Conservation (phyloP, 1,140 invertebrate species). For the Nautilus pompilius region DNA sequence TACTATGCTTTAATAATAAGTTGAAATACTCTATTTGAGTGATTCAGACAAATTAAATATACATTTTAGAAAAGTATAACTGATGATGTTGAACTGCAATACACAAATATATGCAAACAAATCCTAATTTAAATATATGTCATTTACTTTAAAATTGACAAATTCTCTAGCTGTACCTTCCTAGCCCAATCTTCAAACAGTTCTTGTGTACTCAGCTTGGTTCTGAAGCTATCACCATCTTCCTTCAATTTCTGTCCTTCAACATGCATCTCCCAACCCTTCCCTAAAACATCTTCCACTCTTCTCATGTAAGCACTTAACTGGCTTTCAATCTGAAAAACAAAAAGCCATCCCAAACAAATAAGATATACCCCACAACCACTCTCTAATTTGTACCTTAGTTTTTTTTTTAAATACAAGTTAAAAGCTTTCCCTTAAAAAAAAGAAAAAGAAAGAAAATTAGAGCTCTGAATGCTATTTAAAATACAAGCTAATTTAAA, state of each 20-base stretch:
- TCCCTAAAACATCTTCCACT: constrained; percentile 96
- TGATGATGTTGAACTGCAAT: background rate
- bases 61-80: background rate
- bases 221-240: constrained; percentile 94
- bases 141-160: background rate
- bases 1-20: too few species aligned
- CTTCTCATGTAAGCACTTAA: constrained; percentile 93
- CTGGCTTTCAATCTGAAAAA: constrained; percentile 82
- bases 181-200: constrained; percentile 96
- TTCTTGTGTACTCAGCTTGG: constrained; percentile 92
- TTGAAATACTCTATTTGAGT: too few species aligned
- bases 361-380: too few species aligned
- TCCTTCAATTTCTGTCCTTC: constrained; percentile 98
- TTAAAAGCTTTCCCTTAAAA: too few species aligned
- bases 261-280: constrained; percentile 98
- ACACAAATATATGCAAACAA: background rate
- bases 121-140: background rate
- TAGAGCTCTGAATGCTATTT: too few species aligned
- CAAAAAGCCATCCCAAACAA: background rate
- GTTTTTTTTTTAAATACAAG: too few species aligned
- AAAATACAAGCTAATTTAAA: too few species aligned
- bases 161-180: constrained; percentile 30
- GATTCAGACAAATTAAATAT: background rate
- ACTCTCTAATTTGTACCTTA: too few species aligned
- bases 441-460: too few species aligned